A percentile compares a stretch with the other conserved stretches of the same genome.
phyloP scores from a whole-genome alignment of 2,113 vertebrate species.

The Petrocephalus zakoni region DNA sequence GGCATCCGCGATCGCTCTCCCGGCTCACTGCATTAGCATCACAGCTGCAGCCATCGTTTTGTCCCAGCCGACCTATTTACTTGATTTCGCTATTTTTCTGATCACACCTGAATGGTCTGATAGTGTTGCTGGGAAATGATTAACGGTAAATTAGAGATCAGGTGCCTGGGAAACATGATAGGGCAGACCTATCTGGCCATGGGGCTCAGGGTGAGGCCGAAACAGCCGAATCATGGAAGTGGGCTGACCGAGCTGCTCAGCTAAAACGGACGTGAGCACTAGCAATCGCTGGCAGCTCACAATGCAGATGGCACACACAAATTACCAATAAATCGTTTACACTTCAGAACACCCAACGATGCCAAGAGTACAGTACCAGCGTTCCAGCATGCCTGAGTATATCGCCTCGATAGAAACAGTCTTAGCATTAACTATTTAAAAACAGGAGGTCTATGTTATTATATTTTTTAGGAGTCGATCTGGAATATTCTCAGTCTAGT shows the following conservation, averaged over 20 bases:
- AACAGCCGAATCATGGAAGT: not conserved
- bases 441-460: not conserved
- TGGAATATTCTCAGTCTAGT: not conserved
- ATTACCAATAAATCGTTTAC: slow-evolving; percentile 2
- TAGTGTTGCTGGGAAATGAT: not conserved
- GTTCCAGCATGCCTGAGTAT: not conserved
- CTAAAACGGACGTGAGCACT: not conserved
- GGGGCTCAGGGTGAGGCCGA: not conserved
- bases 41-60: not conserved
- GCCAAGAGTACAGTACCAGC: slow-evolving; percentile 5
- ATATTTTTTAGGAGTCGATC: not conserved
- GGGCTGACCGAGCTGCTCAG: not conserved
- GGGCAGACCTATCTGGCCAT: not conserved
- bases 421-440: not conserved
- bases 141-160: not conserved
- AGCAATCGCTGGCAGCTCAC: not conserved
- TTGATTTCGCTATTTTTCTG: not conserved
- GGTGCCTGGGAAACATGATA: not conserved
- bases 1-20: not conserved
- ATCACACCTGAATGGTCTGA: not conserved
- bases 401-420: not conserved
- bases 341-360: not conserved
- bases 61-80: not conserved
- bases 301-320: slow-evolving; percentile 6
- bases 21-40: not conserved